Base-by-base conservation (phyloP, 2,113 vertebrate genomes). In the Cinclus cinclus region DNA sequence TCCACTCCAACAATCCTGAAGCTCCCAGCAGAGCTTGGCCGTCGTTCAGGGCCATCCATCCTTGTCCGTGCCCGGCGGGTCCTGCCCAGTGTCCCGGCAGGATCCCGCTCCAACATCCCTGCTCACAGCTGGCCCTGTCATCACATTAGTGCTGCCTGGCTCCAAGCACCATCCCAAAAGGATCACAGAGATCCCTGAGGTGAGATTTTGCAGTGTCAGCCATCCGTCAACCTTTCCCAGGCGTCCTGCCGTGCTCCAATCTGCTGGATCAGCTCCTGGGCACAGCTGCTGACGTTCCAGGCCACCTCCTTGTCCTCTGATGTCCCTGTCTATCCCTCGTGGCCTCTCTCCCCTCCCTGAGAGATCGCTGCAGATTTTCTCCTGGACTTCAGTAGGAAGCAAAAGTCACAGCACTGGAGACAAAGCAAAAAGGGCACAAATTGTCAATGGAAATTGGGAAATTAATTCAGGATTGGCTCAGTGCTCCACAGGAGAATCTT, bases 391-490 rank as follows among this genome's bases (percentile, higher is more conserved):
- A 4, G 1, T 1, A 7, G 9, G 33, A 75, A 63, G 39, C 14
- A 24, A 13, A 85, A 82, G 37, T 35, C 23, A 3, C 1, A 0
- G 77, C 0, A 3, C 41, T 30, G 63, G 41, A 47, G 65, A 33
- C 17, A 2, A 20, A 80, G 83, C 46, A 9, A 4, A 18, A 41
- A 68, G 50, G 70, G 46, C 85, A 46, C 24, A 6, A 21, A 13
- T 21, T 11, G 19, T 19, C 6, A 0, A 13, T 59, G 60, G 23
- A 12, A 68, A 19, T 15, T 15, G 62, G 65, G 50, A 77, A 35
- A 87, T 58, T 11, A 46, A 8, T 64, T 52, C 65, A 8, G 25
- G 63, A 9, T 33, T 23, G 27, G 44, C 44, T 31, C 4, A 1
- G 53, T 15, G 46, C 53, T 76, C 41, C 31, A 9, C 35, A 9